A percentile compares a stretch with the other conserved stretches of the same genome.
Evolutionary conservation across 2,113 vertebrate species (phyloP).

Genomic region (Gymnorhina tibicen): DNA sequence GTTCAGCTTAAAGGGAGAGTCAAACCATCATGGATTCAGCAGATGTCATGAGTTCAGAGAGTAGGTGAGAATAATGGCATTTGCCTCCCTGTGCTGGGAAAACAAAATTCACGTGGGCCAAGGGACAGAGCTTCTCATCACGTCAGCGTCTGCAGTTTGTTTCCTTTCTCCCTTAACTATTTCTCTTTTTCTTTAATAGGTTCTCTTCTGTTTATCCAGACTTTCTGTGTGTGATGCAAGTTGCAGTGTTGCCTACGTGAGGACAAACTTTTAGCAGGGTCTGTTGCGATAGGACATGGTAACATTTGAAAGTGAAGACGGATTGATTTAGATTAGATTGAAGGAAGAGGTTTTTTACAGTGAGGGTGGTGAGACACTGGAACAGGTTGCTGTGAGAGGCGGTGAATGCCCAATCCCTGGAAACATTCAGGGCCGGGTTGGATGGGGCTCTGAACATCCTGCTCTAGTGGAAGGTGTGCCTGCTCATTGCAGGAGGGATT

Average conservation of each 20-base stretch:
- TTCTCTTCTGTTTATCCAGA: neutral
- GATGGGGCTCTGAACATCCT: neutral
- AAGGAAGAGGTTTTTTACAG: neutral
- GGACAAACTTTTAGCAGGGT: neutral
- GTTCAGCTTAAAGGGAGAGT: neutral
- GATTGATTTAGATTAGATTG: neutral
- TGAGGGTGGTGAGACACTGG: neutral
- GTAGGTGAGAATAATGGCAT: neutral
- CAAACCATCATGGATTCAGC: neutral
- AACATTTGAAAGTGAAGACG: neutral
- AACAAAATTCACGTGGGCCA: rapidly evolving
- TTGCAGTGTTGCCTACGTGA: neutral
- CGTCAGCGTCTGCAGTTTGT: neutral
- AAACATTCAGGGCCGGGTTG: neutral
- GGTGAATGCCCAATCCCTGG: neutral
- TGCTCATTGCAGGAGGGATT: neutral
- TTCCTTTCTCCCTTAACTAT: neutral
- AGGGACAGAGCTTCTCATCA: neutral
- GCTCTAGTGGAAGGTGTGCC: neutral
- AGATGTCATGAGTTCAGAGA: neutral
- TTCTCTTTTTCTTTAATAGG: neutral
- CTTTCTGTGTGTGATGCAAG: neutral
- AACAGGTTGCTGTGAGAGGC: neutral
- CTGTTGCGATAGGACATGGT: neutral
- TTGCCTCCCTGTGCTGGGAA: neutral